Base-by-base conservation (phyloP, 2,888 invertebrate species). In the Fissipunctia ypsillon region DNA sequence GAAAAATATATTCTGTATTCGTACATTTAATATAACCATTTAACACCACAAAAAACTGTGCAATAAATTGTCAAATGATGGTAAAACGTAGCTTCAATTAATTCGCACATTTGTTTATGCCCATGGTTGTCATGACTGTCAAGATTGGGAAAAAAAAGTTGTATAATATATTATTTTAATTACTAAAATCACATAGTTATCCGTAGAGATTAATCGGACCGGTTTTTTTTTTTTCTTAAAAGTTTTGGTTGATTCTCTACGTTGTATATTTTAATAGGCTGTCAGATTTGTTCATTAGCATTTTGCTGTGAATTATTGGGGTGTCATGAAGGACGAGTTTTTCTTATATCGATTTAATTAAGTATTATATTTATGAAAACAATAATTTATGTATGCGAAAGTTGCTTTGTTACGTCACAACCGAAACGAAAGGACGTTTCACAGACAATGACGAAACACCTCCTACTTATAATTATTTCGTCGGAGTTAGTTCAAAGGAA, bases 81-180 rank as follows among this genome's bases (percentile, higher is more conserved):
- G 35, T 80, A 73, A 83, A 78, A 80, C 1, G 50, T 54, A 52
- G n/a, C 10, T 66, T 63, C 54, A 60, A 77, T 70, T 57, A 77
- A 66, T 77, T 79, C 60, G 31, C 78, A 81, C 43, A 43, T 75
- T 38, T 38, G 16, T 38, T 14, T 43, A 35, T 52, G 38, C 28
- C 22, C 31, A 28, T 28, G 6, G 9, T 10, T 14, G 19, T 65
- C 61, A 68, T 81, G 45, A 81, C 3, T 35, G 48, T 7, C 7
- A 38, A 35, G 14, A n/a, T 48, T 12, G 9, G 31, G 7, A 28
- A 52, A 79, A 52, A 50, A 38, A n/a, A n/a, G n/a, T n/a, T n/a
- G n/a, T n/a, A n/a, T n/a, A n/a, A n/a, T n/a, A n/a, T n/a, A n/a
- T n/a, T n/a, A n/a, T n/a, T n/a, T n/a, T n/a, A n/a, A n/a, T n/a